Conservation (phyloP, 2,888 invertebrate genomes). For the Chrysolina haemoptera region DNA sequence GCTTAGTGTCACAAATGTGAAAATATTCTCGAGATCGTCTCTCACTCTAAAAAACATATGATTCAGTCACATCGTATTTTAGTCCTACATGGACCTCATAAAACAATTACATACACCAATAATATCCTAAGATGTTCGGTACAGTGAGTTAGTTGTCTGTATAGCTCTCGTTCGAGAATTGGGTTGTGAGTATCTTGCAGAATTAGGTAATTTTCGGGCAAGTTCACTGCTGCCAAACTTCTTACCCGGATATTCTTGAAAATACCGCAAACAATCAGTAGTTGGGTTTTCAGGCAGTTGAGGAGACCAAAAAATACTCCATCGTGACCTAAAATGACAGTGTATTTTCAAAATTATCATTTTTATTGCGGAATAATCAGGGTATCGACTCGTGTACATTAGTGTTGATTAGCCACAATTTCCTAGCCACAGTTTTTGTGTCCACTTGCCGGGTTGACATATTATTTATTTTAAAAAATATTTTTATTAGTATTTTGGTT, state of each 20-base stretch:
- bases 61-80: too few species aligned
- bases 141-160: slow-evolving; percentile 53
- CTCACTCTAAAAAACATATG: slow-evolving; percentile 52
- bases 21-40: slow-evolving; percentile 54
- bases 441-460: too few species aligned
- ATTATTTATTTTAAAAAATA: too few species aligned
- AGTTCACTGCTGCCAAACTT: slow-evolving; percentile 45
- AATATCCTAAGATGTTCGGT: slow-evolving; percentile 55
- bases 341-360: not conserved
- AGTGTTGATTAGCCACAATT: too few species aligned
- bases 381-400: too few species aligned
- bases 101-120: slow-evolving; percentile 52
- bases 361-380: not conserved
- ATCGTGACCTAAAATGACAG: slow-evolving; percentile 45
- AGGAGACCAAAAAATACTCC: slow-evolving; percentile 53
- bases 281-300: slow-evolving; percentile 54
- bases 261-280: slow-evolving; percentile 55
- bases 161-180: slow-evolving; percentile 53
- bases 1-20: slow-evolving; percentile 54
- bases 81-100: too few species aligned
- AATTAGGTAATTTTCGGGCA: slow-evolving; percentile 37
- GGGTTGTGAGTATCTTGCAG: slow-evolving; percentile 45
- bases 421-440: too few species aligned
- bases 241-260: slow-evolving; percentile 52
- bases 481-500: too few species aligned